Evolutionary conservation across 2,797 vertebrate genomes (phyloP).

Genomic region (Scyliorhinus canicula): DNA sequence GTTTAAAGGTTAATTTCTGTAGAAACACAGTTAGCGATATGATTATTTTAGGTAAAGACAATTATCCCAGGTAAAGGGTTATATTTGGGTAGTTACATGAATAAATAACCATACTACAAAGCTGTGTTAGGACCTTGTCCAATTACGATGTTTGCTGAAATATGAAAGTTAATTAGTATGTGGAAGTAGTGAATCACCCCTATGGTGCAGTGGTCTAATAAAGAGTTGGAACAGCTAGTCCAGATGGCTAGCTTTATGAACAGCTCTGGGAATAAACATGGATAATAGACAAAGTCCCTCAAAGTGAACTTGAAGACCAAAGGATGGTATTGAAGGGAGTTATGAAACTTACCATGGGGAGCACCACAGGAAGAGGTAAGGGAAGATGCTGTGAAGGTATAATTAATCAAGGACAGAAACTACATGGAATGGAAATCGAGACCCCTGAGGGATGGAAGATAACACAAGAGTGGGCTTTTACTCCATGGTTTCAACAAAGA

Average conservation of each 20-base stretch:
- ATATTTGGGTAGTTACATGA: background rate
- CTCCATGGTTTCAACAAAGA: no score
- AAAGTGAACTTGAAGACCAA: background rate
- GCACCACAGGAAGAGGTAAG: background rate
- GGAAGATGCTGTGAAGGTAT: background rate
- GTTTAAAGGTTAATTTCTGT: background rate
- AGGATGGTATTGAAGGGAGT: background rate
- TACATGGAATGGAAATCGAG: background rate
- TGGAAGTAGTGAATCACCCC: background rate
- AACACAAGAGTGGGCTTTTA: no score
- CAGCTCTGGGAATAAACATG: background rate
- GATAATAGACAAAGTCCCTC: background rate
- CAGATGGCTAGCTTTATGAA: background rate
- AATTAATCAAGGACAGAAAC: background rate
- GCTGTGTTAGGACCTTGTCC: background rate
- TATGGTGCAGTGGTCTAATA: background rate
- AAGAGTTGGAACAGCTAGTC: background rate
- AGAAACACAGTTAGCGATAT: background rate
- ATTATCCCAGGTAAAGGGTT: background rate
- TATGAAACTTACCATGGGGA: no score
- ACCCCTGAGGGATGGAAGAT: no score
- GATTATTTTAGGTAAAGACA: background rate
- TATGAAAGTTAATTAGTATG: background rate
- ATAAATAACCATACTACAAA: no score
- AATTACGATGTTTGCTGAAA: background rate